These are phyloP conservation scores for Micronycteris hirsuta DNA, from an alignment of 2,113 vertebrate genomes.

Conservation along the genomic window DNA sequence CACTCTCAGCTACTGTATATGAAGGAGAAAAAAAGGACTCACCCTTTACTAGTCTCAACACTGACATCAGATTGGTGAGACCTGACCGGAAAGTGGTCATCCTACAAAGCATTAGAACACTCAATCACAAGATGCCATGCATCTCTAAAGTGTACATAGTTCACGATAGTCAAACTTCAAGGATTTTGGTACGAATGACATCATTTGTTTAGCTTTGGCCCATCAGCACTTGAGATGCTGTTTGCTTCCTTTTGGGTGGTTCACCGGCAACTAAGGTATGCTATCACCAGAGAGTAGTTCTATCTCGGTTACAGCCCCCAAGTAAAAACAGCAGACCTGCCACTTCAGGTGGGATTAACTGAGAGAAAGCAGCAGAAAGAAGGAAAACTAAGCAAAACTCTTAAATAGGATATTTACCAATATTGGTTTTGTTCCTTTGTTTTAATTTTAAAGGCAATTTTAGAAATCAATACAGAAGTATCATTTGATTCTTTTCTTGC, in stretches of 20 bases:
- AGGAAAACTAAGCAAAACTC: background rate
- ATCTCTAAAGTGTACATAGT: background rate
- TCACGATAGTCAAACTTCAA: background rate
- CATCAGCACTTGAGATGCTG: background rate
- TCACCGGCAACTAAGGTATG: background rate
- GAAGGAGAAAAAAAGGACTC: background rate
- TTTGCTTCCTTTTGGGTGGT: background rate
- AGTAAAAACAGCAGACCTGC: background rate
- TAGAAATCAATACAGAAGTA: background rate
- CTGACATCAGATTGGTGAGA: background rate
- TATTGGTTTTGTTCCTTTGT: background rate
- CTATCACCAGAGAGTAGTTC: background rate
- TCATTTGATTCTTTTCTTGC: background rate
- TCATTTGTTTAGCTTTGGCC: background rate
- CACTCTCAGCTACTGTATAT: background rate
- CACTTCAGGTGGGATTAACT: background rate
- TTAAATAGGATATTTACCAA: background rate
- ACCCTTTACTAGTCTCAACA: background rate
- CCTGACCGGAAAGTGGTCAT: background rate
- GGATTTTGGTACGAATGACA: background rate
- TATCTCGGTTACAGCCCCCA: background rate
- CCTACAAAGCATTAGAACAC: background rate
- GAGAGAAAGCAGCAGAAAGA: background rate
- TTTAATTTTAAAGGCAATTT: conserved; percentile 10
- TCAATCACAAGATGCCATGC: background rate